phyloP scores from a whole-genome alignment of 2,113 vertebrate species.

The Myiozetetes cayanensis region DNA sequence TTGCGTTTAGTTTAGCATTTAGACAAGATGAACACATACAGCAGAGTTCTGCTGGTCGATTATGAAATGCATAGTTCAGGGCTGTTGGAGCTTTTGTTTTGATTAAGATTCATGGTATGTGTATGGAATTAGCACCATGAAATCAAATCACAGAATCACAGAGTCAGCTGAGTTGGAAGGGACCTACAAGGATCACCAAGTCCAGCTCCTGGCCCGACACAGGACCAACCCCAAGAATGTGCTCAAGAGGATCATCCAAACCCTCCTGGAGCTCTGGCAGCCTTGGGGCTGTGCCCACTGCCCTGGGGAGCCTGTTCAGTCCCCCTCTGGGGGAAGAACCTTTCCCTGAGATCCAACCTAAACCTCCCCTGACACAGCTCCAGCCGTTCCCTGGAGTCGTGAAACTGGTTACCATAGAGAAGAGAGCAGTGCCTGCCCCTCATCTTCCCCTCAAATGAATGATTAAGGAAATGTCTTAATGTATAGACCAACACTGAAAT shows the following conservation, averaged over 20 bases:
- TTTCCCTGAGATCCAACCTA: background rate
- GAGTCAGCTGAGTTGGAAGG: background rate
- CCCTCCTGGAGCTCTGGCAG: background rate
- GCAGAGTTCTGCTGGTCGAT: conserved; percentile 44
- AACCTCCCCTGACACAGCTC: background rate
- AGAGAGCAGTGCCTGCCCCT: background rate
- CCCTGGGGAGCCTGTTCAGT: background rate
- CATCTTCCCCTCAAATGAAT: background rate
- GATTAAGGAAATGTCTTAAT: background rate
- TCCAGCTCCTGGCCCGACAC: background rate
- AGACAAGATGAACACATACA: conserved; percentile 62
- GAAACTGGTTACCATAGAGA: background rate
- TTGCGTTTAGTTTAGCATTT: conserved; percentile 71
- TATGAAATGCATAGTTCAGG: conserved; percentile 50
- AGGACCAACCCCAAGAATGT: background rate
- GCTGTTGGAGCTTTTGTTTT: conserved; percentile 5
- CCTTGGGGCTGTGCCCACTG: background rate
- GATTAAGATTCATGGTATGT: background rate
- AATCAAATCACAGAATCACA: background rate
- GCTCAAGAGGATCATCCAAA: background rate
- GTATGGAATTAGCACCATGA: background rate
- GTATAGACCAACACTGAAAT: background rate
- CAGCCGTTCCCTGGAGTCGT: background rate
- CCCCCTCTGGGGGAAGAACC: background rate
- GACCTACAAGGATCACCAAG: background rate